phyloP scores from a whole-genome alignment of 2,797 vertebrate genomes.

The Argyrosomus regius region DNA sequence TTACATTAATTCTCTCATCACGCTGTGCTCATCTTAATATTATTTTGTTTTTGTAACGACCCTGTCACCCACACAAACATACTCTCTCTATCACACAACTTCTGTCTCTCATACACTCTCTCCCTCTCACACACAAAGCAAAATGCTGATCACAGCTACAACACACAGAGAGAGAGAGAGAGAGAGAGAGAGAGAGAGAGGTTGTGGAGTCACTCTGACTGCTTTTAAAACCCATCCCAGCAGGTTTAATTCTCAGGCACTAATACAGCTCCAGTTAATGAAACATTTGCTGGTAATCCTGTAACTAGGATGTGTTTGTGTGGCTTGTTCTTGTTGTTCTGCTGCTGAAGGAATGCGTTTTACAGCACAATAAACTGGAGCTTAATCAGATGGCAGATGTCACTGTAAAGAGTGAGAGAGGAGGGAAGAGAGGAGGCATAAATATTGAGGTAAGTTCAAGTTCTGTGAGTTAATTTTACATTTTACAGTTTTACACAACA shows the following conservation, averaged over 20 bases:
- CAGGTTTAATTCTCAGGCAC: slow-evolving; percentile 13
- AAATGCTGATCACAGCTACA: slow-evolving; percentile 50
- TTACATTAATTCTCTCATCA: too few relatives aligned
- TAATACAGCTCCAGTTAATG: slow-evolving; percentile 7
- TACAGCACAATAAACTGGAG: not conserved
- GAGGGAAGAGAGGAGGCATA: not conserved
- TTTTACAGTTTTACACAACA: not conserved
- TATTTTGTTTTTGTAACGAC: not conserved
- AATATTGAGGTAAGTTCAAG: slow-evolving; percentile 38
- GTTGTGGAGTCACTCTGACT: not conserved
- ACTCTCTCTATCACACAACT: too few relatives aligned
- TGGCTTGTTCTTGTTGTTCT: not conserved
- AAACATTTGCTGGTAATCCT: slow-evolving; percentile 18
- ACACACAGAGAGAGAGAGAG: slow-evolving; percentile 4
- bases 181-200: not conserved
- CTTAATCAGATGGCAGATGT: slow-evolving; percentile 26
- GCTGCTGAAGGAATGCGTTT: not conserved
- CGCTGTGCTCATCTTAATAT: too few relatives aligned
- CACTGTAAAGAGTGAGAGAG: not conserved
- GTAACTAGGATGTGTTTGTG: not conserved
- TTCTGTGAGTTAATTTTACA: not conserved
- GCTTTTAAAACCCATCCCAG: slow-evolving; percentile 16
- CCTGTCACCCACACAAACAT: not conserved
- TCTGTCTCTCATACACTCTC: too few relatives aligned
- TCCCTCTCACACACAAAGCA: slow-evolving; percentile 24